A percentile compares a stretch with the other conserved stretches of the same genome.
Evolutionary conservation across 1,140 invertebrate species (phyloP).

Genomic region (Gryllus bimaculatus): DNA sequence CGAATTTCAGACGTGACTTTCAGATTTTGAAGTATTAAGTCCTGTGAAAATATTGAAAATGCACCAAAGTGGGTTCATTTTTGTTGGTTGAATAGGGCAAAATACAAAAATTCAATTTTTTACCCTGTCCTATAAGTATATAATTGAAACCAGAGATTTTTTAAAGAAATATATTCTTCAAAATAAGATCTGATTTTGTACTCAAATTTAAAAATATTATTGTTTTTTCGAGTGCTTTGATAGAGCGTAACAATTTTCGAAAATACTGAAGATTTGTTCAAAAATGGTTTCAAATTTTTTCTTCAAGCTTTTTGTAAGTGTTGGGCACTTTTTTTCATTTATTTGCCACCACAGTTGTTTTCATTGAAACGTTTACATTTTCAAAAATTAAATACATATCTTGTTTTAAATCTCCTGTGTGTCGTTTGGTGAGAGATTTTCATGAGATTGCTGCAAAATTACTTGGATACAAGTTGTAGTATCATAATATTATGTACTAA

Average conservation of each 20-base stretch:
- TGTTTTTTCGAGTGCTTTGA: background rate
- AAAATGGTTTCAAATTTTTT: background rate
- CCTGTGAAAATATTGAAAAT: no score
- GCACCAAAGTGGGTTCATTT: no score
- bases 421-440: no score
- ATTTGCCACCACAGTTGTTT: no score
- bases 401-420: no score
- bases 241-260: background rate
- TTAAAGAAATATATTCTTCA: background rate
- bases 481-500: no score
- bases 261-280: background rate
- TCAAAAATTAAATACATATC: background rate
- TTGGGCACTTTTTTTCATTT: background rate
- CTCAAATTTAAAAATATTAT: background rate
- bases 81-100: no score
- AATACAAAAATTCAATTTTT: no score
- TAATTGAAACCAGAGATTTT: background rate
- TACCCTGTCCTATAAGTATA: background rate
- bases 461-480: no score
- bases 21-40: no score
- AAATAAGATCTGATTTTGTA: background rate
- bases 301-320: background rate
- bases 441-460: no score
- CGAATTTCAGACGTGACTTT: no score
- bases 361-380: background rate